A percentile compares a stretch with the other conserved stretches of the same genome.
phyloP scores from a whole-genome alignment of 2,888 invertebrate genomes.

The Mimas tiliae region DNA sequence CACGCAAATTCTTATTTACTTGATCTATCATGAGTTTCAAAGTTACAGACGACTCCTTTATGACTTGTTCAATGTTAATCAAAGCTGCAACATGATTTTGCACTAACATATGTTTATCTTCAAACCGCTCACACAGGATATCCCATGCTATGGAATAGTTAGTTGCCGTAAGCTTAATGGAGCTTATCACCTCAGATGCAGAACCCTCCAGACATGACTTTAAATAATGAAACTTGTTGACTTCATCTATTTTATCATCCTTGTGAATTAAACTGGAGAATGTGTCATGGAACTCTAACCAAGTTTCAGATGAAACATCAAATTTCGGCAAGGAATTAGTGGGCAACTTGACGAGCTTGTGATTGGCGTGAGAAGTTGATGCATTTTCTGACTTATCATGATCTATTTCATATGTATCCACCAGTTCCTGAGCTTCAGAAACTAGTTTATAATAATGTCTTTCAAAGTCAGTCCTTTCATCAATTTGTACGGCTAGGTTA shows the following conservation, averaged over 20 bases:
- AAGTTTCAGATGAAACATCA: slow-evolving; percentile 36
- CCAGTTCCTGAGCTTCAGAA: not conserved
- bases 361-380: no score
- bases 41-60: not conserved
- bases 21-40: not conserved
- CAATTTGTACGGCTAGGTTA: not conserved
- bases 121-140: not conserved
- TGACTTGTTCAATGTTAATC: not conserved
- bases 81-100: not conserved
- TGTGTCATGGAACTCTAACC: slow-evolving; percentile 43
- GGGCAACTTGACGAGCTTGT: slow-evolving; percentile 35
- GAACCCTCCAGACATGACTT: slow-evolving; percentile 37
- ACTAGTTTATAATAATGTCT: not conserved
- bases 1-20: not conserved
- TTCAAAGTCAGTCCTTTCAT: not conserved
- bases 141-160: not conserved
- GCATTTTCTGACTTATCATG: no score
- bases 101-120: not conserved
- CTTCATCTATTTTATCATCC: slow-evolving; percentile 38
- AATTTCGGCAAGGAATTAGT: slow-evolving; percentile 41
- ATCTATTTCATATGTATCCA: no score
- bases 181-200: slow-evolving; percentile 37
- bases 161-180: slow-evolving; percentile 34
- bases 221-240: slow-evolving; percentile 43
- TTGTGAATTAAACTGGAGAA: slow-evolving; percentile 38